phyloP scores from a whole-genome alignment of 2,797 vertebrate species.

The Knipowitschia caucasica region DNA sequence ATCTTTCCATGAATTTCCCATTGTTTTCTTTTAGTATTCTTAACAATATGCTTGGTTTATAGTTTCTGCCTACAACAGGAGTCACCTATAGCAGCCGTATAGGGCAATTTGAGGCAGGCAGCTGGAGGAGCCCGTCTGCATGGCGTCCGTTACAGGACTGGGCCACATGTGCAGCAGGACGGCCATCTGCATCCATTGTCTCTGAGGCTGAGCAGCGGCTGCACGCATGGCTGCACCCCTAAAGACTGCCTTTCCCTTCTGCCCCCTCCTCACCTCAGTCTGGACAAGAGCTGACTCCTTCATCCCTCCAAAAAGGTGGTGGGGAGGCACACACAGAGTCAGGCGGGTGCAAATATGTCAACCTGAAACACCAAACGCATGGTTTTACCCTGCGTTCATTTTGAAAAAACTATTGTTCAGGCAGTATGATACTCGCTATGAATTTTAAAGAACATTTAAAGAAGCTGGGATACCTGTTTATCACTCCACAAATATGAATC shows the following conservation, averaged over 20 bases:
- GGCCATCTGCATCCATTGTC: constrained; percentile 79
- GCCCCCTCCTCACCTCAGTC: constrained; percentile 42
- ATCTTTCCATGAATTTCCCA: no score
- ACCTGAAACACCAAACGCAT: neutral
- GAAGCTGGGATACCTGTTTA: no score
- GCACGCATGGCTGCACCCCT: constrained; percentile 70
- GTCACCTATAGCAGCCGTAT: constrained; percentile 10
- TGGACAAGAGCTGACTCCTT: constrained; percentile 64
- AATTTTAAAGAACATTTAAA: no score
- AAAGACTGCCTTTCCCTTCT: constrained; percentile 58
- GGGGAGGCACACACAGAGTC: neutral
- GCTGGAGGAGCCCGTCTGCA: constrained; percentile 60
- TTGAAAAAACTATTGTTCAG: no score
- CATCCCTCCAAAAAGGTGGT: constrained; percentile 45
- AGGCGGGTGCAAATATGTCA: no score
- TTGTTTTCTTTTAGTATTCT: neutral
- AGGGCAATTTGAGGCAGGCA: constrained; percentile 40
- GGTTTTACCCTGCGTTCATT: no score
- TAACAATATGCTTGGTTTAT: neutral
- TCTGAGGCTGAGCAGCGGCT: constrained; percentile 61
- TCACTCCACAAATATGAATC: no score
- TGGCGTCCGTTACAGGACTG: constrained; percentile 72
- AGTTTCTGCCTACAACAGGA: neutral
- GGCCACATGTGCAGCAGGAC: constrained; percentile 74
- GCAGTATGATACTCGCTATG: no score